Conservation (phyloP, 2,888 invertebrate genomes). For the Phaedon cochleariae region DNA sequence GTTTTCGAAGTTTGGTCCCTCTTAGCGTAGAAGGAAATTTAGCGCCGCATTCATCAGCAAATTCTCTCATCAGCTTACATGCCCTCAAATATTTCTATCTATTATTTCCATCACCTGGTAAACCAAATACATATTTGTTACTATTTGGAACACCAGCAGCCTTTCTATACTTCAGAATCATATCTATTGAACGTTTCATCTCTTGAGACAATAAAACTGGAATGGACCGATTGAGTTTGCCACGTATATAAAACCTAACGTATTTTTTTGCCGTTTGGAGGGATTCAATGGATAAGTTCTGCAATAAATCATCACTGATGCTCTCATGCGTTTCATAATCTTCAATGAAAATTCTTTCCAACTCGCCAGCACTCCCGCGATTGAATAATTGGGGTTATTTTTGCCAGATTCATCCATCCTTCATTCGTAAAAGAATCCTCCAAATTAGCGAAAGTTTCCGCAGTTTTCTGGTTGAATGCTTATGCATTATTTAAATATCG, state of each 20-base stretch:
- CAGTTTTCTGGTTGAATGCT: neutral
- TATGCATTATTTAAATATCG: conserved; percentile 21
- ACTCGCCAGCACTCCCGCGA: conserved; percentile 23
- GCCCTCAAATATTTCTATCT: conserved; percentile 36
- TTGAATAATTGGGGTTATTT: conserved; percentile 25
- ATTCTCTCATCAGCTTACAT: conserved; percentile 38
- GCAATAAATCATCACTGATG: conserved; percentile 14
- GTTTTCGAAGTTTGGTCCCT: conserved; percentile 41
- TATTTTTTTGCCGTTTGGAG: conserved; percentile 15
- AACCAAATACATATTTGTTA: conserved; percentile 24
- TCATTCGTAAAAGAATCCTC: neutral
- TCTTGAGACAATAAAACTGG: conserved; percentile 18
- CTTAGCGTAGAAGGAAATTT: conserved; percentile 35
- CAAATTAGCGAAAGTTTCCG: neutral
- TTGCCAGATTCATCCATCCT: conserved; percentile 7
- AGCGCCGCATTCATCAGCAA: conserved; percentile 41
- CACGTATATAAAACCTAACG: conserved; percentile 23
- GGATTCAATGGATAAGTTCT: neutral
- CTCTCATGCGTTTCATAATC: conserved; percentile 4
- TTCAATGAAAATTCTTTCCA: conserved; percentile 10
- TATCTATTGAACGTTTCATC: neutral
- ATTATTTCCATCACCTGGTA: neutral
- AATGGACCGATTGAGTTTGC: conserved; percentile 17
- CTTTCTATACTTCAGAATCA: conserved; percentile 14
- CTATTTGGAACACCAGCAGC: conserved; percentile 14